Conservation (phyloP, 1,140 invertebrate species). For the Babylonia areolata region DNA sequence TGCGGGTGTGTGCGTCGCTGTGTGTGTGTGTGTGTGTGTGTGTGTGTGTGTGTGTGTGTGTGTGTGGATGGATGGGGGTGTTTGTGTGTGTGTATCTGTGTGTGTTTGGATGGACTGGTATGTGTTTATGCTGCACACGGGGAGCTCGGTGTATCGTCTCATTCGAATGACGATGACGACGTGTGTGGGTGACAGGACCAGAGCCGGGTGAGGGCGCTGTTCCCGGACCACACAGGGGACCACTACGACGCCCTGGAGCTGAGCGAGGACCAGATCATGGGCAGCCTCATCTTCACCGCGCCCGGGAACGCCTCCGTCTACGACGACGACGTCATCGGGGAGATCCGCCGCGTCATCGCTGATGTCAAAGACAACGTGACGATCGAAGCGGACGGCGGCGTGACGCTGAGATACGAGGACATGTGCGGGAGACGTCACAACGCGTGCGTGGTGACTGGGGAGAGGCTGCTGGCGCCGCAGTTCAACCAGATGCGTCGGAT, state of each 20-base stretch:
- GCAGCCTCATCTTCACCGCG: constrained; percentile 31
- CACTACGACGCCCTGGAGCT: constrained; percentile 37
- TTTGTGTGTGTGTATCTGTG: too few relatives aligned
- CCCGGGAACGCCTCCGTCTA: constrained; percentile 29
- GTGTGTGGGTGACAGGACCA: constrained; percentile 23
- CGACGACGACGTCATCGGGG: constrained; percentile 19
- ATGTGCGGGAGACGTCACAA: constrained; percentile 9
- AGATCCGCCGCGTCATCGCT: constrained; percentile 20
- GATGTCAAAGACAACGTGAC: constrained; percentile 20
- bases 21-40: constrained; percentile 13
- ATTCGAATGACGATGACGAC: background rate
- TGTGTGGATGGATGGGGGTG: background rate
- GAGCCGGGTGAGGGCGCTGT: constrained; percentile 3
- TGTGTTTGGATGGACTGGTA: too few relatives aligned
- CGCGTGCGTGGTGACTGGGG: constrained; percentile 31
- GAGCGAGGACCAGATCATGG: constrained; percentile 37
- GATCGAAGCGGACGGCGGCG: background rate
- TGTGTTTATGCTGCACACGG: background rate
- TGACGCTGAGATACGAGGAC: constrained; percentile 3
- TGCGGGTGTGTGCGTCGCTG: background rate
- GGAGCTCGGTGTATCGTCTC: too few relatives aligned
- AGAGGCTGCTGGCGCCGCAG: constrained; percentile 25
- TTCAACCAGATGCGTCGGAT: constrained; percentile 24
- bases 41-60: constrained; percentile 14
- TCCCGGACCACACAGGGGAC: constrained; percentile 33